A percentile compares a stretch with the other conserved stretches of the same genome.
phyloP scores from a whole-genome alignment of 2,113 vertebrate species.

The Ptychochromis oligacanthus region DNA sequence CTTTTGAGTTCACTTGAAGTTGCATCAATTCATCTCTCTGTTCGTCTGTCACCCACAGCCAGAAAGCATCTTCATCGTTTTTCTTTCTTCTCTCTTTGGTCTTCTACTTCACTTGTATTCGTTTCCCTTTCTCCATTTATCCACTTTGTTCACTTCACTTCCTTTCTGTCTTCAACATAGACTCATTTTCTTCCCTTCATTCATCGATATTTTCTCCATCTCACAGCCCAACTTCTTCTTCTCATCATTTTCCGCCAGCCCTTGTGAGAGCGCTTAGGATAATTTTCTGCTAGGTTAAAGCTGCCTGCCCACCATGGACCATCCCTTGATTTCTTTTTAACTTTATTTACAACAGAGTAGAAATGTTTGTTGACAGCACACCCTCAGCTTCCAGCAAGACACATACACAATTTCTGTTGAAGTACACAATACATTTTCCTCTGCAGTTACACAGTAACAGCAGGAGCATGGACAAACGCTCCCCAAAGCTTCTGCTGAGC shows the following conservation, averaged over 20 bases:
- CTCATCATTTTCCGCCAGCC: slow-evolving; percentile 32
- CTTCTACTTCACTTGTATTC: not conserved
- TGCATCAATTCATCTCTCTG: slow-evolving; percentile 43
- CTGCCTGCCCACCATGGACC: slow-evolving; percentile 30
- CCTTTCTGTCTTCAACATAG: not conserved
- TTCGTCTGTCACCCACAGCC: slow-evolving; percentile 20
- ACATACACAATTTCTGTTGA: slow-evolving; percentile 7
- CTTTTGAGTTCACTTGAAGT: slow-evolving; percentile 26
- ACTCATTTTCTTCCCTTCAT: not conserved
- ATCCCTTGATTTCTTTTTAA: slow-evolving; percentile 42
- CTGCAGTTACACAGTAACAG: not conserved
- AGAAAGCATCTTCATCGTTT: slow-evolving; percentile 27
- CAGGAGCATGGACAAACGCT: not conserved
- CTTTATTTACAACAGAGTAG: slow-evolving; percentile 44
- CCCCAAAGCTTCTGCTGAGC: slow-evolving; percentile 22
- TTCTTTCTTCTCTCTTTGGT: not conserved
- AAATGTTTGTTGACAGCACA: slow-evolving; percentile 24
- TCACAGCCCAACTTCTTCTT: not conserved
- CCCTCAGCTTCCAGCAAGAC: slow-evolving; percentile 10
- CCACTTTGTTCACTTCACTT: not conserved
- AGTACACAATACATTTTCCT: not conserved
- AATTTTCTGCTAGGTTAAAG: slow-evolving; percentile 58
- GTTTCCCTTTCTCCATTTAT: not conserved
- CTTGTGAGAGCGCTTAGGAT: not conserved
- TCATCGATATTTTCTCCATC: slow-evolving; percentile 23